phyloP scores from a whole-genome alignment of 2,797 vertebrate genomes.

The Periophthalmus magnuspinnatus region DNA sequence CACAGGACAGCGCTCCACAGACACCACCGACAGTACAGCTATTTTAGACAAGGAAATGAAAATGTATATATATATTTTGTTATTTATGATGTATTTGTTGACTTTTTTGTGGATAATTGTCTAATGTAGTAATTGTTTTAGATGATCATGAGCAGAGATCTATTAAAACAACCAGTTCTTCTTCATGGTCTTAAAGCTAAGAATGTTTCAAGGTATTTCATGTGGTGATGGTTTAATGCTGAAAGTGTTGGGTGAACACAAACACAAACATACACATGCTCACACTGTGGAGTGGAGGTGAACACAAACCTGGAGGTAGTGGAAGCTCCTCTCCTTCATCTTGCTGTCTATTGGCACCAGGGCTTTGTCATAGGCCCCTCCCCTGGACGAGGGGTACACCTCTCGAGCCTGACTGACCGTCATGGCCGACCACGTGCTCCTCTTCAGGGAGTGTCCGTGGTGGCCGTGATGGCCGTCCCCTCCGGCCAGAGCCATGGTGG shows the following conservation, averaged over 20 bases:
- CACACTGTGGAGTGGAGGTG: slow-evolving; percentile 7
- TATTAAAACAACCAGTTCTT: background rate
- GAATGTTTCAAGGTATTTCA: background rate
- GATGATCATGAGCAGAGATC: background rate
- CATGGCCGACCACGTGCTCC: slow-evolving; percentile 98
- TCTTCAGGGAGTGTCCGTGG: slow-evolving; percentile 86
- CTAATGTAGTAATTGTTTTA: background rate
- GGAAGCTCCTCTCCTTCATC: slow-evolving; percentile 90
- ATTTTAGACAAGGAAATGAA: background rate
- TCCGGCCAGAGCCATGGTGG: slow-evolving; percentile 87
- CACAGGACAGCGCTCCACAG: slow-evolving; percentile 45
- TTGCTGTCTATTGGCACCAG: slow-evolving; percentile 90
- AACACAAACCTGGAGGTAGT: slow-evolving; percentile 92
- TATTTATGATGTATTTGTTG: background rate
- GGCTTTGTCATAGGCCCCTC: slow-evolving; percentile 85
- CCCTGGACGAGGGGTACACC: slow-evolving; percentile 84
- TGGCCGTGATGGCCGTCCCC: slow-evolving; percentile 82
- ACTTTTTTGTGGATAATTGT: background rate
- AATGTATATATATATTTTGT: background rate
- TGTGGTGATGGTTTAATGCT: background rate
- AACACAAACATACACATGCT: background rate
- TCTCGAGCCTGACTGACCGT: slow-evolving; percentile 97
- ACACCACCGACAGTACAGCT: slow-evolving; percentile 22
- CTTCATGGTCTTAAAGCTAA: background rate
- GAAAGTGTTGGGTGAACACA: background rate